Conservation (phyloP, 2,888 invertebrate species). For the Eulithis testata region DNA sequence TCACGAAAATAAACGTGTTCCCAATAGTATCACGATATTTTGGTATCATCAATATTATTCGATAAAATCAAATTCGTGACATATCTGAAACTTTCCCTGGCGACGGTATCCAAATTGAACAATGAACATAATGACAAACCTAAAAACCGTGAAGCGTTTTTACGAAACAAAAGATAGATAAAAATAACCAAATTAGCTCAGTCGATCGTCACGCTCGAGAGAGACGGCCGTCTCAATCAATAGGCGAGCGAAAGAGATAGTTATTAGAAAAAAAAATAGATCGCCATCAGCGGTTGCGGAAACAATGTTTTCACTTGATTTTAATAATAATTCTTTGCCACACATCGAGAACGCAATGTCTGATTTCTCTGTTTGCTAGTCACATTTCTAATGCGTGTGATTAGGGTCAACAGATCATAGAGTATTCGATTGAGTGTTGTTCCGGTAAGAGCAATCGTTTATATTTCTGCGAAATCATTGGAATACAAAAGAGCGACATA, state of each 20-base stretch:
- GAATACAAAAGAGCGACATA: conserved; percentile 8
- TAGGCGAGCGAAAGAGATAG: conserved; percentile 44
- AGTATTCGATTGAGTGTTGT: conserved; percentile 38
- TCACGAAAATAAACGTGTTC: conserved; percentile 44
- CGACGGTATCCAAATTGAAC: conserved; percentile 43
- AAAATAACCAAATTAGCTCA: conserved; percentile 51
- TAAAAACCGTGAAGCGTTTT: conserved; percentile 52
- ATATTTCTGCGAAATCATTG: conserved; percentile 29
- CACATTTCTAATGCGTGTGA: conserved; percentile 65
- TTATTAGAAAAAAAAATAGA: conserved; percentile 42
- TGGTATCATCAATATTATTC: conserved; percentile 40
- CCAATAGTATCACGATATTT: conserved; percentile 36
- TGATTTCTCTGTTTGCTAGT: conserved; percentile 59
- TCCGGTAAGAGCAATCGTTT: conserved; percentile 33
- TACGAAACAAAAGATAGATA: conserved; percentile 49
- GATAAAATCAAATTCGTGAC: conserved; percentile 54
- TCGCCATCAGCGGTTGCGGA: conserved; percentile 42
- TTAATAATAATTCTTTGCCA: conserved; percentile 54
- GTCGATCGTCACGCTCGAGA: conserved; percentile 45
- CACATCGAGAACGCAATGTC: conserved; percentile 48
- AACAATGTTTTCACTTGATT: conserved; percentile 57
- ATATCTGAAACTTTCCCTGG: conserved; percentile 49
- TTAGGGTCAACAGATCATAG: conserved; percentile 61
- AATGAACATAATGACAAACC: conserved; percentile 47
- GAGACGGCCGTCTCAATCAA: conserved; percentile 34